Evolutionary conservation across 2,888 invertebrate species (phyloP), one percentile per base, ranked within the genome.

Genomic region (Caenorhabditis panamensis): DNA sequence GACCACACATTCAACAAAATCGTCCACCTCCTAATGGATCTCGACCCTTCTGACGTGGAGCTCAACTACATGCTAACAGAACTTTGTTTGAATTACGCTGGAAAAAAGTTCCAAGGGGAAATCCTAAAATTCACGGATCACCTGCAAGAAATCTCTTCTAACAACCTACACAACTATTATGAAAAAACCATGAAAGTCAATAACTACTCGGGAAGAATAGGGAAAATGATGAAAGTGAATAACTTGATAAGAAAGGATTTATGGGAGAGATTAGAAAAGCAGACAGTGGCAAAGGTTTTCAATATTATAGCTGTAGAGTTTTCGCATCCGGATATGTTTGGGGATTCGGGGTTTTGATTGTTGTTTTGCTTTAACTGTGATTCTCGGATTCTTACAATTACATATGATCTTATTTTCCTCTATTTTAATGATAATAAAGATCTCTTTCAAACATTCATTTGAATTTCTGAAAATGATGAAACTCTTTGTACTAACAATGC

Each of bases 311-410:
- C 64, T 51, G 64, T 73, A 11, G 28, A 54, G 24, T 73, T 73
- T 28, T 73, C 73, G 8, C 73, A 73, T 59, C 73, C 73, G 2
- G 73, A 73, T 11, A 73, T 73, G 73, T 64, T 73, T 49, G 63
- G 72, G 36, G 63, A 72, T 54, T 2, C 49, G 20, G 71, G 71
- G 24, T 61, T 69, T n/a, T 69, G 24, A 69, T 0, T n/a, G n/a
- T n/a, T n/a, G n/a, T n/a, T n/a, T n/a, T n/a, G n/a, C n/a, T n/a
- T n/a, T n/a, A n/a, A n/a, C n/a, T n/a, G n/a, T 31, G 31, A 31
- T 31, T 9, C 9, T 9, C 31, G 31, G 31, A 31, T 31, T 9
- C 31, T 31, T 31, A n/a, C n/a, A n/a, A n/a, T n/a, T n/a, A n/a
- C n/a, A n/a, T n/a, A n/a, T n/a, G n/a, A n/a, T n/a, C n/a, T n/a